Base-by-base conservation (phyloP, 2,113 vertebrate genomes). In the Callorhinus ursinus region DNA sequence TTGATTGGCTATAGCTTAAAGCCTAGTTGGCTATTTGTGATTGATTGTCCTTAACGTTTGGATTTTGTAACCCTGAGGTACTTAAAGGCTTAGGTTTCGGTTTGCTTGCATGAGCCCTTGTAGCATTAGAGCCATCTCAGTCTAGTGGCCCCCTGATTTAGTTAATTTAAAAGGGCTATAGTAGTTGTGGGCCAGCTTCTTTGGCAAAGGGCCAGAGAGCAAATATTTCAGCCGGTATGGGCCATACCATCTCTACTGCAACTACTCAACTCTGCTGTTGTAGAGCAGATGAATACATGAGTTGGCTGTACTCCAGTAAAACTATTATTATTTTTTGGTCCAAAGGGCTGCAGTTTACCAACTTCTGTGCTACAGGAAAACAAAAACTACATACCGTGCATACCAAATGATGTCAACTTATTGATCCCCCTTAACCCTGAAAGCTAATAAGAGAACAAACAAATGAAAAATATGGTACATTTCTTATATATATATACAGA, bases 61-160 rank as follows among this genome's bases (percentile, higher is more conserved):
- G 55, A 76, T 84, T 95, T 90, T 31, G 39, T 65, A 76, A 74
- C 57, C 28, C 39, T 83, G 79, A 76, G 21, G 21, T 31, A 76
- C 84, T 84, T 76, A 83, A 22, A 90, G 93, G 46, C 57, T 76
- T 84, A 83, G 87, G 46, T 90, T 90, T 84, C 2, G 69, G n/a
- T 77, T 90, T 95, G 57, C 16, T 67, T 76, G 42, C 28, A 26
- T 15, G 49, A 71, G 49, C 67, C 57, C 19, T 49, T 6, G 11
- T 9, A 8, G 57, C 12, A 13, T 77, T 77, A 31, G 16, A 84
- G 42, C 39, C 16, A 36, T 19, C 31, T 90, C 49, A 31, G 36
- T 24, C 24, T 14, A n/a, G 28, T 59, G 31, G 59, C 61, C 31
- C 77, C 36, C 61, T 31, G 74, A 80, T 91, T 65, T 69, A 67